A percentile compares a stretch with the other conserved stretches of the same genome.
phyloP scores from a whole-genome alignment of 2,113 vertebrate species.

The Charadrius vociferus region DNA sequence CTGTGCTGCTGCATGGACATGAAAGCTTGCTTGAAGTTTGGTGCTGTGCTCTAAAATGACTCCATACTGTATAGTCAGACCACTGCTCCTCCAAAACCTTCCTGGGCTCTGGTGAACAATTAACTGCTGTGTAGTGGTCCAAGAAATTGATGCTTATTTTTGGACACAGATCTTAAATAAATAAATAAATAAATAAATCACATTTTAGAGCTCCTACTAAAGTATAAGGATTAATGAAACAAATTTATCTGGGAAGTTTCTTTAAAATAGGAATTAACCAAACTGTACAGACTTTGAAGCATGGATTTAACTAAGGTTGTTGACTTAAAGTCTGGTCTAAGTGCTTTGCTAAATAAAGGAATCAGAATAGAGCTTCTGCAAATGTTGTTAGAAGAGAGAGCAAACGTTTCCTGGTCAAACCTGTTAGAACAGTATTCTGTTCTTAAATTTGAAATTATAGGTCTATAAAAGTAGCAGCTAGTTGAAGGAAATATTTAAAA shows the following conservation, averaged over 20 bases:
- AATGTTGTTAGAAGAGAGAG: not conserved
- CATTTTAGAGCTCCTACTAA: not conserved
- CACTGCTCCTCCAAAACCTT: not conserved
- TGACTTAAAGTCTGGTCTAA: not conserved
- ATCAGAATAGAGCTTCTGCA: not conserved
- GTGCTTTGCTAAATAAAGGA: not conserved
- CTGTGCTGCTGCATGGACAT: not conserved
- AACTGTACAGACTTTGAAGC: not conserved
- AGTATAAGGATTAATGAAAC: not conserved
- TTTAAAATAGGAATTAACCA: not conserved
- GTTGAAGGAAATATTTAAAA: not conserved
- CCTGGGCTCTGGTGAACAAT: not conserved
- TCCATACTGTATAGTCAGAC: accelerated
- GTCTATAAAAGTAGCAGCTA: not conserved
- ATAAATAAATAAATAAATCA: no score
- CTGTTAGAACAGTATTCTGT: not conserved
- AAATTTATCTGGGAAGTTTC: not conserved
- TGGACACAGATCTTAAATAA: not conserved
- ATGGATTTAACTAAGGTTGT: not conserved
- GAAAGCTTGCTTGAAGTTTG: not conserved
- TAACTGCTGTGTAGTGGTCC: not conserved
- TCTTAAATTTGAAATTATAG: not conserved
- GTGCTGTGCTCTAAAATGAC: not conserved
- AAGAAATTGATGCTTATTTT: not conserved
- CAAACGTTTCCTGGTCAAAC: not conserved